Base-by-base conservation (phyloP, 2,113 vertebrate species). In the Speoplatyrhinus poulsoni region DNA sequence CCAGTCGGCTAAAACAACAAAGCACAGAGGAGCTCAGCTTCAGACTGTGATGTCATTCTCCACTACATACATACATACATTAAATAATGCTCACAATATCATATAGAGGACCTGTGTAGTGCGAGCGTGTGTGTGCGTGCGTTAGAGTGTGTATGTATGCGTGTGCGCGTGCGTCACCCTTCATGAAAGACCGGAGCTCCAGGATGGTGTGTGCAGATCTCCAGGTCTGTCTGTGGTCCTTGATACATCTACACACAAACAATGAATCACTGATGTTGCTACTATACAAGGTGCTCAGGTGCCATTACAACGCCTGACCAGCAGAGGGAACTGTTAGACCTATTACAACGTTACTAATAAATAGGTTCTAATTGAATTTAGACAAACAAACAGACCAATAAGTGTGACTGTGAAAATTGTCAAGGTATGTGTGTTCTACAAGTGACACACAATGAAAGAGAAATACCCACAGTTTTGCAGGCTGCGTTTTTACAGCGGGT, bases 171-270 rank as follows among this genome's bases (percentile, higher is more conserved):
- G 46, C 76, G 92, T 95, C 83, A 99, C 98, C 97, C 98, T 56
- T 99, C 97, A 1, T 98, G 96, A 77, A 99, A 99, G 70, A 95
- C 93, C 5, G 96, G 96, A 0, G 79, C 90, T 0, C 97, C 98
- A 0, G 95, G 94, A 67, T 99, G 97, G 82, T 96, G 90, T 1
- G 60, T 90, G 88, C 98, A 99, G 15, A 88, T 69, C 70, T 93
- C 91, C n/a, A 11, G 11, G 67, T 96, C 81, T 1, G 93, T 96
- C 69, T 95, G 92, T 0, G 88, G 81, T 12, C 94, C 92, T 71
- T 93, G 85, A 73, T 94, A 99, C 26, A 74, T 3, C 97, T 99
- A 82, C 68, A 77, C 46, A 85, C 73, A 69, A 1, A 52, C 15
- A 69, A 26, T 16, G 1, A 1, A 36, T 67, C 59, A 61, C 53